These are phyloP conservation scores for Corythucha ciliata DNA, from an alignment of 2,888 invertebrate species.

Conservation along the genomic window DNA sequence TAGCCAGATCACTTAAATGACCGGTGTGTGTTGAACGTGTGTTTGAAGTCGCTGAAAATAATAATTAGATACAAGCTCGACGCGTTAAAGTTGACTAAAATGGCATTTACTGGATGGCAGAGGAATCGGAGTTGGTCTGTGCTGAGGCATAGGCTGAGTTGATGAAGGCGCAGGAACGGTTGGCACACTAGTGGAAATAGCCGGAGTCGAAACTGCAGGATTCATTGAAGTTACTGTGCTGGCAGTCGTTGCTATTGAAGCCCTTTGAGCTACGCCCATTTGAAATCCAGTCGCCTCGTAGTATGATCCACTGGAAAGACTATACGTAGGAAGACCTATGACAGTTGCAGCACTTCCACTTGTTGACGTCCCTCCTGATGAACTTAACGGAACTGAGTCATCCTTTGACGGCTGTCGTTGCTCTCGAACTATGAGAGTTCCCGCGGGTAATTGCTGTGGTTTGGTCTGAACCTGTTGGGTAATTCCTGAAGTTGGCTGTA, in stretches of 20 bases:
- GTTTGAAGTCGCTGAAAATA: no score
- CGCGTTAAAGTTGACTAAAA: no score
- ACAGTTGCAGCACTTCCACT: slow-evolving; percentile 16
- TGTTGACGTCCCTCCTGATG: no score
- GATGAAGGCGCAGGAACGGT: not conserved
- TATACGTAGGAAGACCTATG: slow-evolving; percentile 6
- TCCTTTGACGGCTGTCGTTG: not conserved
- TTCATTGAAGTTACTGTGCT: no score
- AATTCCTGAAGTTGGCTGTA: not conserved
- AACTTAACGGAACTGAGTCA: not conserved
- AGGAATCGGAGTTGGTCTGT: not conserved
- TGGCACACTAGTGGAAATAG: not conserved
- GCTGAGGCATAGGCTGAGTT: not conserved
- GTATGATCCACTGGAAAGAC: slow-evolving; percentile 15
- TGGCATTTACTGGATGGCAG: no score
- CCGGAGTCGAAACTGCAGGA: no score
- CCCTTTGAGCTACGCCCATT: not conserved
- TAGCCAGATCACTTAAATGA: no score
- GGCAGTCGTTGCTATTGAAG: not conserved
- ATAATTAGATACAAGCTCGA: no score
- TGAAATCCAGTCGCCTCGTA: slow-evolving; percentile 12
- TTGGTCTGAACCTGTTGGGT: no score
- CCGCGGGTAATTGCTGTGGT: no score
- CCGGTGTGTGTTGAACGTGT: no score
- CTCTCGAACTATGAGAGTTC: not conserved